Base-by-base conservation (phyloP, 92 coral and sea anemone species). In the Metridium senile region DNA sequence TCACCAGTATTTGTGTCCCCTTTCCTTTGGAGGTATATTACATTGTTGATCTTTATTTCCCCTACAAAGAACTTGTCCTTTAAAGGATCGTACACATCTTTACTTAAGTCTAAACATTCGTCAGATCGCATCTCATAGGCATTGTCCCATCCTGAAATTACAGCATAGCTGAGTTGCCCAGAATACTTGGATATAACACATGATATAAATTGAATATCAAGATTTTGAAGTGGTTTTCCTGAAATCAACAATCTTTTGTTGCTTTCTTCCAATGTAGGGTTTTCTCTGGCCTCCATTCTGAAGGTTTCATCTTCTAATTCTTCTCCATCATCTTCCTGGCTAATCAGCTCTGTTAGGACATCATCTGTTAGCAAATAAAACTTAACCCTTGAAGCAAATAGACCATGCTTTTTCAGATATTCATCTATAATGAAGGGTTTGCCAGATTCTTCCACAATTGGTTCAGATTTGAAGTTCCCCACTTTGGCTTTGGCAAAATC, bases 351-450 rank as follows among this genome's bases (percentile, higher is more conserved):
- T 32, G 33, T 21, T 66, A 2, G 49, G 30, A 1, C 49, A 11
- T 17, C 46, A 39, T 62, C 67, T n/a, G 84, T 79, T 57, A 79
- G 69, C 34, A 79, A 58, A 57, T 79, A 79, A 16, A 79, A 58
- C 70, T 69, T 16, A 1, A 26, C 63, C 54, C 70, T 43, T 20
- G 71, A 79, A 0, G 84, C 75, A 59, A 16, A 79, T 39, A 79
- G 11, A 27, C 61, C 84, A 79, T 68, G 33, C 3, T 58, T 29
- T 11, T 58, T 58, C 19, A 79, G 26, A 59, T 78, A 69, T 66
- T 75, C n/a, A 57, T 21, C 72, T 2, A 75, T 9, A n/a, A 43
- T 18, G 18, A 75, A 75, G 59, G 62, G 72, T 23, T 75, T n/a
- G 26, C 1, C 33, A 39, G 56, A 51, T 20, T 75, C 81, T 20